Evolutionary conservation across 2,113 vertebrate species (phyloP).

Genomic region (Pygoscelis antarcticus): DNA sequence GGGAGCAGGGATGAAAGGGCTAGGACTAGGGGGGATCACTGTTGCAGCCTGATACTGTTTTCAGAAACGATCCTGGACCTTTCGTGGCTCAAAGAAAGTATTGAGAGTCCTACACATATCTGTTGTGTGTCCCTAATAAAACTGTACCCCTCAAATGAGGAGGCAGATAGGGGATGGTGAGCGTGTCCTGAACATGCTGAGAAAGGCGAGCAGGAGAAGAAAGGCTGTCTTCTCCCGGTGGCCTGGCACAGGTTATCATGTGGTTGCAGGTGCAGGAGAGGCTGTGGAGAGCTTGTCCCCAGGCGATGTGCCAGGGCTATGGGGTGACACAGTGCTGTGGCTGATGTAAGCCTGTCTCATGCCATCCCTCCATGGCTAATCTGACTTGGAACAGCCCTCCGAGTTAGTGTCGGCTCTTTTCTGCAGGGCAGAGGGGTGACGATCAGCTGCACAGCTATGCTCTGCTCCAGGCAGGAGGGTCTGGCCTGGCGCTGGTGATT

Average conservation of each 20-base stretch:
- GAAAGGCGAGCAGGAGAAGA: neutral
- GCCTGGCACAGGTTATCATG: neutral
- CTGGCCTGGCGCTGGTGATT: neutral
- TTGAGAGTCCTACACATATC: neutral
- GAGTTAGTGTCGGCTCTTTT: neutral
- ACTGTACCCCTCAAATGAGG: neutral
- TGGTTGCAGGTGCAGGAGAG: neutral
- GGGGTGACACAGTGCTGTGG: neutral
- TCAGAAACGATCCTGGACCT: neutral
- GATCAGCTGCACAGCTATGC: neutral
- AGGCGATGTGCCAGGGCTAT: neutral
- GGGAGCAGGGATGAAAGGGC: neutral
- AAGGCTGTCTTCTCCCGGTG: neutral
- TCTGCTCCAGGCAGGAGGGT: neutral
- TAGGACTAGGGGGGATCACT: rapidly evolving
- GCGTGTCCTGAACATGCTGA: neutral
- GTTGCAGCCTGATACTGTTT: neutral
- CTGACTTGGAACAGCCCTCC: neutral
- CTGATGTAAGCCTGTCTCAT: neutral
- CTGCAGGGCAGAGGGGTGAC: neutral
- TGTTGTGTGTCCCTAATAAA: neutral
- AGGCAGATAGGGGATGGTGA: neutral
- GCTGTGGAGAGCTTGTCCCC: neutral
- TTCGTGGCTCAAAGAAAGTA: neutral
- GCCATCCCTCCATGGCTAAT: rapidly evolving